Evolutionary conservation across 2,888 invertebrate genomes (phyloP), one percentile per base, ranked within the genome.

Genomic region (Leptinotarsa tumamoca): DNA sequence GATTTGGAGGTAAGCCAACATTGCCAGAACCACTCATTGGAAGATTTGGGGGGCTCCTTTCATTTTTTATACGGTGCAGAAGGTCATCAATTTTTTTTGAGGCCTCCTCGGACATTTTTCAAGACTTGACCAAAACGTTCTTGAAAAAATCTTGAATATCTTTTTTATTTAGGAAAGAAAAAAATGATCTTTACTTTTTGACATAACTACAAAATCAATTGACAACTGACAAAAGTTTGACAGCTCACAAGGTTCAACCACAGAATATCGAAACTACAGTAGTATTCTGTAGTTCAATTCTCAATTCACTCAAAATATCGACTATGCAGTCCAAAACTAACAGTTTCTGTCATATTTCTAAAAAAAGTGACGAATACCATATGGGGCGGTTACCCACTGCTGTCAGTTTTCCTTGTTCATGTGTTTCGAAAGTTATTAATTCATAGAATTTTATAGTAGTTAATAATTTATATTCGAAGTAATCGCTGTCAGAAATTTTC

Each of bases 71-170:
- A 85, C 94, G 92, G 87, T 94, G 94, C 89, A 96, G 93, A 89
- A 97, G 91, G 87, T 93, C 94, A 89, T 94, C 92, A 87, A 97
- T 92, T 91, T 94, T 95, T 86, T 94, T 94, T 89, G 92, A 91
- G 90, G 92, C 92, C 89, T 92, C 92, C 89, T 80, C 81, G 75
- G 94, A 93, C 93, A 94, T 94, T 85, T 85, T 87, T 79, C 80
- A 78, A 76, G 74, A 76, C 75, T 72, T 78, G 76, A 73, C 76
- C 73, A 75, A 77, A 79, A 75, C 69, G 72, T 43, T 76, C 74
- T 75, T 73, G 74, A 66, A 73, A 78, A 79, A 79, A 80, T 77
- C 79, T 80, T 78, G 72, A 81, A 80, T 78, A 27, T 27, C 23
- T 17, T 51, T 70, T 58, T 70, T 58, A 49, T 80, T 77, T 77